Evolutionary conservation across 2,888 invertebrate species (phyloP).

Genomic region (Onchidella celtica): DNA sequence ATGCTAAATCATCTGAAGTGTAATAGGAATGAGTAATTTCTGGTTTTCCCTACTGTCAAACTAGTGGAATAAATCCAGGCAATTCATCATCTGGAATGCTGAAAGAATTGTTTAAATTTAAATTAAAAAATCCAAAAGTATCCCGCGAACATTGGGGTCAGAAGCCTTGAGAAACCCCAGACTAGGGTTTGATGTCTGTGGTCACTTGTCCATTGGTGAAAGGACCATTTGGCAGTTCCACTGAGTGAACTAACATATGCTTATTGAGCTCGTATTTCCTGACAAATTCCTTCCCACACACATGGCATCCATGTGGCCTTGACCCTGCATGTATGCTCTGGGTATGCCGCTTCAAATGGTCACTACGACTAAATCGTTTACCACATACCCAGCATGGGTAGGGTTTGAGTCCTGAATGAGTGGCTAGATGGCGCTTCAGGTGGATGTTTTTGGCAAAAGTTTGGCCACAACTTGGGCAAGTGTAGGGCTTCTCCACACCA

Average conservation of each 20-base stretch:
- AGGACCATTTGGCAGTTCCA: no score
- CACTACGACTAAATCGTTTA: slow-evolving; percentile 65
- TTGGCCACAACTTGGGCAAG: slow-evolving; percentile 64
- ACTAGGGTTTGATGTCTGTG: no score
- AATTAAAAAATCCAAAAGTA: no score
- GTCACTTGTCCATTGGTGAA: no score
- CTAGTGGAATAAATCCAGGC: no score
- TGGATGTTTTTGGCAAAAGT: slow-evolving; percentile 68
- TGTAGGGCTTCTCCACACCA: slow-evolving; percentile 65
- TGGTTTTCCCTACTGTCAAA: no score
- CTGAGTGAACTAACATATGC: slow-evolving; percentile 61
- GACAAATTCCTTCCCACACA: slow-evolving; percentile 67
- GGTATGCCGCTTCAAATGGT: slow-evolving; percentile 65
- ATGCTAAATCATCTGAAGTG: no score
- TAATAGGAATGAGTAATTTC: no score
- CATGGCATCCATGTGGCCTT: slow-evolving; percentile 62
- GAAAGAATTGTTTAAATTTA: no score
- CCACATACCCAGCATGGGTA: slow-evolving; percentile 64
- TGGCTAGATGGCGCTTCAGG: slow-evolving; percentile 66
- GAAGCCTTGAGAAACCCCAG: no score
- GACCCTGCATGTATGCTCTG: slow-evolving; percentile 66
- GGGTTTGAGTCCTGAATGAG: slow-evolving; percentile 67
- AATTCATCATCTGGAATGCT: no score
- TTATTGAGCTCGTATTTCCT: slow-evolving; percentile 66
- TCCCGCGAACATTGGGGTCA: no score